Evolutionary conservation across 2,113 vertebrate species (phyloP).

Genomic region (Leptobrachium ailaonicum): DNA sequence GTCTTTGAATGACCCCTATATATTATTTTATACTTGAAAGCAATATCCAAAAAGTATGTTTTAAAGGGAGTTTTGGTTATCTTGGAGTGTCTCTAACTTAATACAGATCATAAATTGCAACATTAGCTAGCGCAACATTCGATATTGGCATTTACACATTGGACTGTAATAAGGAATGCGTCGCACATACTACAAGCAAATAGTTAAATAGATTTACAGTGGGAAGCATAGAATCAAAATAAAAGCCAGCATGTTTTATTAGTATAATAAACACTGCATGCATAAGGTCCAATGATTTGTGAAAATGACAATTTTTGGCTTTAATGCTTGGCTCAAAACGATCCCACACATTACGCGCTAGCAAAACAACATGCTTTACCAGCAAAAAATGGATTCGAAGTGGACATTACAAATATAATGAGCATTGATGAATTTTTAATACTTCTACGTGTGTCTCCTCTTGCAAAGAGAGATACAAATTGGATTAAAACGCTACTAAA

Average conservation of each 20-base stretch:
- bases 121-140: no score
- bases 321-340: background rate
- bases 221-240: background rate
- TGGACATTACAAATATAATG: conserved; percentile 5
- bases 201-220: background rate
- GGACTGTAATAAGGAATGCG: no score
- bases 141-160: no score
- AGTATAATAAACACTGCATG: conserved; percentile 14
- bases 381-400: background rate
- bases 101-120: no score
- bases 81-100: no score
- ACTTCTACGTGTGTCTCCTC: background rate
- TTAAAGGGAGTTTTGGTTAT: no score
- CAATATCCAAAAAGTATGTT: no score
- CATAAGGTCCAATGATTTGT: conserved; percentile 3
- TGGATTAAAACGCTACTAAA: no score
- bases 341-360: conserved; percentile 10
- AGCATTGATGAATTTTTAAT: background rate
- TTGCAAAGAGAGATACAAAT: no score
- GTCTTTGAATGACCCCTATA: no score
- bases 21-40: no score
- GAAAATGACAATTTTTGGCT: conserved; percentile 10
- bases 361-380: conserved; percentile 3
- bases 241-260: conserved; percentile 7
- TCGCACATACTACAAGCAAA: no score